Evolutionary conservation across 2,113 vertebrate species (phyloP).

Genomic region (Pelodiscus sinensis): DNA sequence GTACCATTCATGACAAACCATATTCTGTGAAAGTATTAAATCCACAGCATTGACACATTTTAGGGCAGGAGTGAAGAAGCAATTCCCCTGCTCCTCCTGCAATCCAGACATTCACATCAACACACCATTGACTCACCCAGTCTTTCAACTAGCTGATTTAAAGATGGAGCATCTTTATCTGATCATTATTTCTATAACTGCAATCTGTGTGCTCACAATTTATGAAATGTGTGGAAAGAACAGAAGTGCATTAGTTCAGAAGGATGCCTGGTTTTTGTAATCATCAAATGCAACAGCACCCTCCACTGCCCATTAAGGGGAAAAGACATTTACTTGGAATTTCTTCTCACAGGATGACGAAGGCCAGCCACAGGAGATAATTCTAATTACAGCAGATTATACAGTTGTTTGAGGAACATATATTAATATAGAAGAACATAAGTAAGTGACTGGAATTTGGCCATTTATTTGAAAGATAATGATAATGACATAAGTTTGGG

Average conservation of each 20-base stretch:
- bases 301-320: conserved; percentile 54
- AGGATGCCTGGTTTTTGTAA: neutral
- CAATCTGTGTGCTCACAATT: accelerated
- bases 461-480: conserved; percentile 27
- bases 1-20: conserved; percentile 32
- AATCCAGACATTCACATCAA: neutral
- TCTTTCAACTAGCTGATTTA: neutral
- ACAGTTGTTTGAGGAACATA: conserved; percentile 30
- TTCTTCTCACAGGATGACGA: conserved; percentile 33
- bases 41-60: neutral
- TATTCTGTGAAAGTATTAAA: conserved; percentile 12
- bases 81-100: neutral
- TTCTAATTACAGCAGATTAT: conserved; percentile 50
- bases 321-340: neutral
- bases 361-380: conserved; percentile 14
- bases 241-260: neutral
- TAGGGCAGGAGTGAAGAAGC: neutral
- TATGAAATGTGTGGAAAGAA: neutral
- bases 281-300: conserved; percentile 75
- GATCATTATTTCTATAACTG: neutral
- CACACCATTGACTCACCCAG: accelerated
- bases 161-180: neutral
- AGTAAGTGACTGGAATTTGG: conserved; percentile 32
- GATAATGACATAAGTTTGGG: neutral
- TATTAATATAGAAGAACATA: conserved; percentile 39